These are phyloP conservation scores for Allacma fusca DNA, from an alignment of 2,888 invertebrate genomes.

Conservation along the genomic window DNA sequence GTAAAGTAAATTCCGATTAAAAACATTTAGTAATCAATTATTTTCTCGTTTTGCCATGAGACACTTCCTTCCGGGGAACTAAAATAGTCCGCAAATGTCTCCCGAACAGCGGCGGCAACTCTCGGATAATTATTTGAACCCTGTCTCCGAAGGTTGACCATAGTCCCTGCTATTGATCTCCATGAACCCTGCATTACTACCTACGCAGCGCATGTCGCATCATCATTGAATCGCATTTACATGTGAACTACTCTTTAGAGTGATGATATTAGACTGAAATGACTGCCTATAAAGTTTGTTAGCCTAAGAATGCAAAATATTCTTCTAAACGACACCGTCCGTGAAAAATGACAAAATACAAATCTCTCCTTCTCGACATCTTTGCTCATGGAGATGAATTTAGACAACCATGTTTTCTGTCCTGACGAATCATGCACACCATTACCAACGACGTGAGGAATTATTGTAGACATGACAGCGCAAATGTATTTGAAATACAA, in stretches of 20 bases:
- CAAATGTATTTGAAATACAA: too few relatives aligned
- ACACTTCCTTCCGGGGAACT: background rate
- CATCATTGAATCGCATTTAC: background rate
- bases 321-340: too few relatives aligned
- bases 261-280: too few relatives aligned
- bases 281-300: too few relatives aligned
- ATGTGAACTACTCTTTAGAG: background rate
- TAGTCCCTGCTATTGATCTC: background rate
- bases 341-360: too few relatives aligned
- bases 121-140: background rate
- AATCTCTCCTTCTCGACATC: too few relatives aligned
- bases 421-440: too few relatives aligned
- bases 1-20: background rate
- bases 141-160: background rate
- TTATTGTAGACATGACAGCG: too few relatives aligned
- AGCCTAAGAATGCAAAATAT: too few relatives aligned
- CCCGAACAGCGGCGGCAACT: background rate
- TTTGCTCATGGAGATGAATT: too few relatives aligned
- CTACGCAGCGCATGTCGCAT: background rate
- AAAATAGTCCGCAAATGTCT: background rate
- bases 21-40: background rate
- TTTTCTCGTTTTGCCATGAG: constrained; percentile 8
- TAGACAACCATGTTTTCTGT: too few relatives aligned
- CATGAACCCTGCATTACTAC: background rate
- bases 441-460: too few relatives aligned